Evolutionary conservation across 2,888 invertebrate genomes (phyloP), one percentile per base, ranked within the genome.

Genomic region (Melangyna quadrimaculata): DNA sequence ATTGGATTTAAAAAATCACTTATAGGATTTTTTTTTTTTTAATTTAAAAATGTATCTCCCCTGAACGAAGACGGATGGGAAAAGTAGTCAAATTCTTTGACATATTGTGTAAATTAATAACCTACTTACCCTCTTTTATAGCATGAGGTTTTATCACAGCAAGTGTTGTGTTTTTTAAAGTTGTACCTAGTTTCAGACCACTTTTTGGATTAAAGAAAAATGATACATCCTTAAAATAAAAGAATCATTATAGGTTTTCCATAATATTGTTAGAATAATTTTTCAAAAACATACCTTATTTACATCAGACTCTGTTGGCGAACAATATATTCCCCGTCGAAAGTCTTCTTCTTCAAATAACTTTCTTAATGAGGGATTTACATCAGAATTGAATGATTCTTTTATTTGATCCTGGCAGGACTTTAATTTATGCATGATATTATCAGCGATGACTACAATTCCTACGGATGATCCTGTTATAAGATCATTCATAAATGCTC

Each of bases 141-240:
- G 96, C 96, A 91, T 98, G 98, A 0, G 98, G 98, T 91, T 98
- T 98, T 57, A 98, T 95, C 70, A 98, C 93, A 89, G 96, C 97
- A 73, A 96, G 94, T 0, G 97, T 96, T 87, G 95, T 95, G 89
- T 96, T 95, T 37, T 94, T 93, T 6, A 95, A 90, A 2, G 93
- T 93, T 0, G 95, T 88, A 0, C 95, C 94, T 24, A 94, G 92
- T 29, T 91, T 91, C 0, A 94, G 91, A 0, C 92, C 92, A 37
- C 90, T 89, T 8, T 92, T 91, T 7, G 91, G 93, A 88, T 96
- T 95, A 89, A 96, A 96, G 88, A 95, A 94, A 57, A 89, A 90
- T 22, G 93, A 92, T 4, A 94, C 89, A 87, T 94, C 94, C 94
- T 95, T 89, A 88, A 92, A 90, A 8, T n/a, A 24, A 67, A 29